Evolutionary conservation across 2,113 vertebrate genomes (phyloP), one percentile per base, ranked within the genome.

Genomic region (Chaenocephalus aceratus): DNA sequence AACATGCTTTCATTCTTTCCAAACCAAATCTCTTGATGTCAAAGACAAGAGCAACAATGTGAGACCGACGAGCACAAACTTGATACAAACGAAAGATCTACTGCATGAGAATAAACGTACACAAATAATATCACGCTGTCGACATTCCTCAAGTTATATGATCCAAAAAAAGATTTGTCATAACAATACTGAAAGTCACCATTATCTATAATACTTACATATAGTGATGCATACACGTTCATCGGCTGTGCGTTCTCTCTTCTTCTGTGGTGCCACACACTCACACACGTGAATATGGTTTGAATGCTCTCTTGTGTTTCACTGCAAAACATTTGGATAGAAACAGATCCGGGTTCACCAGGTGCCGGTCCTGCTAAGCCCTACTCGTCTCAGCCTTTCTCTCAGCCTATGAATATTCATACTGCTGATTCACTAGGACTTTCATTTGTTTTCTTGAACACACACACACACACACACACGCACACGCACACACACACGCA

Each of bases 391-490:
- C 52, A 73, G 80, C 77, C 73, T 78, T 84, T 89, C 86, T 87
- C 81, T 83, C 86, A 81, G 77, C 53, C 86, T 44, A 92, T 94
- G 89, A 92, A 94, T 94, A 94, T 93, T 91, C 88, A 94, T 92
- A 83, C 74, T 7, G 57, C 82, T 71, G 44, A 44, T 79, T 83
- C 89, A 72, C 82, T 82, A 15, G 65, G 36, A 67, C 80, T 70
- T 77, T 67, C 61, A 87, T 84, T 66, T 83, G 84, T 80, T 46
- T 30, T 45, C n/a, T 54, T 48, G 21, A 2, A 36, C 26, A 9
- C 57, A 56, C 21, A 57, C 23, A 26, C n/a, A 65, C 23, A 16
- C 61, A 54, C 54, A 60, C 58, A 51, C 65, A 14, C 46, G 21
- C 61, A 49, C 49, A 63, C 41, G 56, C 9, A 49, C 56, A 60